phyloP scores from a whole-genome alignment of 2,888 invertebrate genomes.

The Caradrina clavipalpis region DNA sequence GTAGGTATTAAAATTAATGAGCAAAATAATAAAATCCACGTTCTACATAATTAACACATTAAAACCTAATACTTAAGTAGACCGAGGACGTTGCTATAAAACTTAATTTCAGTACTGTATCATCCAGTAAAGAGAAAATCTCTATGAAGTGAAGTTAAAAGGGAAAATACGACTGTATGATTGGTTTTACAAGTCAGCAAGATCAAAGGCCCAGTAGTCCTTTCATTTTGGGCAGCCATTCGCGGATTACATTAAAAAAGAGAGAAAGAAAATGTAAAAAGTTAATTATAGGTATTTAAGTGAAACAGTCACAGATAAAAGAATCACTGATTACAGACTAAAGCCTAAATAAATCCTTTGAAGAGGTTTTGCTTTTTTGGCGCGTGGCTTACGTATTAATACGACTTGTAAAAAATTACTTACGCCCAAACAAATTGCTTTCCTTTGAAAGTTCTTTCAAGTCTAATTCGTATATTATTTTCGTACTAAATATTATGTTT shows the following conservation, averaged over 20 bases:
- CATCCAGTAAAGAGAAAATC: constrained; percentile 60
- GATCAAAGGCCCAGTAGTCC: constrained; percentile 75
- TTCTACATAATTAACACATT: neutral
- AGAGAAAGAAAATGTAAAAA: constrained; percentile 72
- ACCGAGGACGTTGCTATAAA: neutral
- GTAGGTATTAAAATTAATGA: neutral
- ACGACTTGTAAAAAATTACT: constrained; percentile 59
- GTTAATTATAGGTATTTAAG: constrained; percentile 73
- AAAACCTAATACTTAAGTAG: neutral
- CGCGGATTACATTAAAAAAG: constrained; percentile 75
- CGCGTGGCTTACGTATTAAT: constrained; percentile 53
- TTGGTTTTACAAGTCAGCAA: constrained; percentile 77
- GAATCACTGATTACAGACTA: constrained; percentile 63
- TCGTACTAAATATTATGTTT: constrained; percentile 15
- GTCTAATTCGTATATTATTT: constrained; percentile 30
- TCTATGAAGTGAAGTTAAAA: constrained; percentile 73
- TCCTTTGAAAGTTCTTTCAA: constrained; percentile 46
- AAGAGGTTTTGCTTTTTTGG: constrained; percentile 60
- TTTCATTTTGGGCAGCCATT: constrained; percentile 75
- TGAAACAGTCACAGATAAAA: constrained; percentile 69
- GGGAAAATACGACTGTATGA: constrained; percentile 75
- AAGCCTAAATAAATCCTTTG: constrained; percentile 64
- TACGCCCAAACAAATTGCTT: constrained; percentile 58
- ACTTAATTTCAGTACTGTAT: constrained; percentile 52
- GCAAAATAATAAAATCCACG: neutral